Evolutionary conservation across 2,888 invertebrate species (phyloP), one percentile per base, ranked within the genome.

Genomic region (Pilophorus perplexus): DNA sequence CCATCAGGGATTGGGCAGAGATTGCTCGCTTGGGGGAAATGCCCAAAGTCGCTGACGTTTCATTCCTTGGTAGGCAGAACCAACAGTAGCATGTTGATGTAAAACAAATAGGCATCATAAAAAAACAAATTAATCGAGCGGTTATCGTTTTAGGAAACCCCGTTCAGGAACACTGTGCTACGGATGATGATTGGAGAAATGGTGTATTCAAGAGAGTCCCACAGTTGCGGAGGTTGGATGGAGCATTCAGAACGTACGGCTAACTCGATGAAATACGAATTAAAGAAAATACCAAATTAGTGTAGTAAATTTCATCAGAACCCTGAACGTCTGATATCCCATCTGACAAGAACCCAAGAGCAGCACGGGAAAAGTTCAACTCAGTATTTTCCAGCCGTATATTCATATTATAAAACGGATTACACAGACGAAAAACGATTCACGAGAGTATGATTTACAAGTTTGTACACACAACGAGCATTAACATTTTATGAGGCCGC

Each of bases 1-100:
- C 40, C 40, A 54, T 65, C 52, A 52, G 64, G 25, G 64, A 65
- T 40, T 65, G 64, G 64, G 42, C 54, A 1, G 64, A 65, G 40
- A 33, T 65, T 16, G 42, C 54, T 10, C 37, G 54, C 18, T 27
- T 65, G n/a, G 52, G 28, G 18, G 64, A 65, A 12, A 52, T 54
- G 52, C 64, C 52, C 3, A 54, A 52, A 54, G 28, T 65, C 12
- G 40, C 40, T 18, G 64, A 65, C 42, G 28, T 65, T 12, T 37
- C 64, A 4, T 54, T 65, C 12, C 37, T 65, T 18, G 54, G 64
- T 65, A 27, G 38, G 40, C 22, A 2, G 5, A 46, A n/a, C n/a
- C n/a, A n/a, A n/a, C n/a, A n/a, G n/a, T n/a, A n/a, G n/a, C n/a
- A n/a, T n/a, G n/a, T n/a, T n/a, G n/a, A n/a, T n/a, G n/a, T 33